A percentile compares a stretch with the other conserved stretches of the same genome.
Evolutionary conservation across 2,888 invertebrate genomes (phyloP).

Genomic region (Conomelus anceps): DNA sequence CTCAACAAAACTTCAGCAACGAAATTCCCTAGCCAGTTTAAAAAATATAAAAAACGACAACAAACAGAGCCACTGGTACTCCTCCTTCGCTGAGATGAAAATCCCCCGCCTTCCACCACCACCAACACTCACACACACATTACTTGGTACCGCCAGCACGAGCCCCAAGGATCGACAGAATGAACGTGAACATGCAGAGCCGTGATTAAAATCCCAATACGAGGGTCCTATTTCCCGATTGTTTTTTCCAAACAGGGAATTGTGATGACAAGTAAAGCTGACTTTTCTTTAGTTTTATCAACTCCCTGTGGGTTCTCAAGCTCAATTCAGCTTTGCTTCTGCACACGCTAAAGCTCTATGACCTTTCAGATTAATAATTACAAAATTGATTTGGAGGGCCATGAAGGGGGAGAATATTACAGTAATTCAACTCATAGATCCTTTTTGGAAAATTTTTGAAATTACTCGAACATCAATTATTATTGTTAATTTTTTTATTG

Average conservation of each 20-base stretch:
- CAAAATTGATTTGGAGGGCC: neutral
- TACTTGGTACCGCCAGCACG: too few relatives aligned
- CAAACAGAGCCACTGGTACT: conserved; percentile 7
- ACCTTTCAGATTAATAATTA: neutral
- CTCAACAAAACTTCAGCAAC: conserved; percentile 18
- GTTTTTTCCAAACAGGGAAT: neutral
- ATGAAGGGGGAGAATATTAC: neutral
- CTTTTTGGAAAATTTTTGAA: too few relatives aligned
- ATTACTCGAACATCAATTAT: too few relatives aligned
- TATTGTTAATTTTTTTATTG: too few relatives aligned
- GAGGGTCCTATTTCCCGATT: neutral
- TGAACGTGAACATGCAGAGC: neutral
- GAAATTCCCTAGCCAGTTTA: conserved; percentile 22
- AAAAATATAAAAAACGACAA: conserved; percentile 17
- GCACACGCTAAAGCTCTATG: neutral
- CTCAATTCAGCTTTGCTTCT: neutral
- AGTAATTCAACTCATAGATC: too few relatives aligned
- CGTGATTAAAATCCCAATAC: neutral
- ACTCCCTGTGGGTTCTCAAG: neutral
- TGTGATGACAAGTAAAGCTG: neutral
- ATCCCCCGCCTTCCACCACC: too few relatives aligned
- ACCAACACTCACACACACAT: too few relatives aligned
- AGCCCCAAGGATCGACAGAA: neutral
- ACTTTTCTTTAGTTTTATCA: neutral
- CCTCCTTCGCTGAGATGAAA: neutral